Evolutionary conservation across 2,888 invertebrate species (phyloP).

Genomic region (Stomorhina lunata): DNA sequence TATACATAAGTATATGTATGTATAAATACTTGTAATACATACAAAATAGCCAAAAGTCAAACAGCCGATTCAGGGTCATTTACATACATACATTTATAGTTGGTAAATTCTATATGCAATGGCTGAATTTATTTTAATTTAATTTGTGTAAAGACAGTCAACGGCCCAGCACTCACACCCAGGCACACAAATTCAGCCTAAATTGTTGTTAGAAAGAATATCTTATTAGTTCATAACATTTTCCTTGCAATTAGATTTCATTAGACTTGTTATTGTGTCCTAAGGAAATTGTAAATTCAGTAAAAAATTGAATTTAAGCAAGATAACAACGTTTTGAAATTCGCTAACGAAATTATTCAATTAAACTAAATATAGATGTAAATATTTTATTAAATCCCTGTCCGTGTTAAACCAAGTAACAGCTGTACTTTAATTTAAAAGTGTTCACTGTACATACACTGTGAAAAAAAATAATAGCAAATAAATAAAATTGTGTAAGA

Average conservation of each 20-base stretch:
- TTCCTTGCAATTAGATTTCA: neutral
- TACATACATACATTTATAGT: too few species aligned
- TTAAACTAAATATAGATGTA: too few species aligned
- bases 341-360: too few species aligned
- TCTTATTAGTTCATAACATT: neutral
- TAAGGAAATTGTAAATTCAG: slow-evolving; percentile 21
- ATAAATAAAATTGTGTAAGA: too few species aligned
- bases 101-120: too few species aligned
- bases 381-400: too few species aligned
- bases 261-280: slow-evolving; percentile 22
- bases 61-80: slow-evolving; percentile 31
- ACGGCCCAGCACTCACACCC: neutral
- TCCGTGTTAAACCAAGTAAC: too few species aligned
- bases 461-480: too few species aligned
- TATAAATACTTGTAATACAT: neutral
- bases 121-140: slow-evolving; percentile 28
- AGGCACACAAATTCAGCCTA: neutral
- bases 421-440: too few species aligned
- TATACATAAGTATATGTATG: neutral
- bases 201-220: neutral
- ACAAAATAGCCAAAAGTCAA: neutral
- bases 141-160: slow-evolving; percentile 41
- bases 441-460: too few species aligned
- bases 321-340: slow-evolving; percentile 20
- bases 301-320: slow-evolving; percentile 30